These are phyloP conservation scores for Regulus satrapa DNA, from an alignment of 2,113 vertebrate species.

Conservation along the genomic window DNA sequence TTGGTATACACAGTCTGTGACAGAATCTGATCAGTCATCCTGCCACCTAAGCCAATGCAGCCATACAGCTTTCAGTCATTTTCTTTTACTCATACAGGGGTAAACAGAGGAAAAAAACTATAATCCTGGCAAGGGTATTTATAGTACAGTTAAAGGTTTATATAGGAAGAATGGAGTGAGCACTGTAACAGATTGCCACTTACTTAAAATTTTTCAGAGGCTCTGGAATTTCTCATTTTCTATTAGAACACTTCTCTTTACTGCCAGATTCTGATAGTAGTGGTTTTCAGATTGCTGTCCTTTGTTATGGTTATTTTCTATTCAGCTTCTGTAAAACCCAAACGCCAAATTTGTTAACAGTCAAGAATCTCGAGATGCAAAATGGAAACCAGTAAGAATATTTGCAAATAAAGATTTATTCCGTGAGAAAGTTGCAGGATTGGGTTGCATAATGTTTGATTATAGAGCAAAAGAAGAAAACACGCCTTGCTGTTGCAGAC, in stretches of 20 bases:
- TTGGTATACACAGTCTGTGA: background rate
- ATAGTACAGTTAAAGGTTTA: background rate
- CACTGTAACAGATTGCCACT: background rate
- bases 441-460: background rate
- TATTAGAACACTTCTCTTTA: background rate
- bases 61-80: background rate
- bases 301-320: background rate
- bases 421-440: background rate
- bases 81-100: background rate
- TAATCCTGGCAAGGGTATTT: background rate
- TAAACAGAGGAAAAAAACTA: background rate
- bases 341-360: background rate
- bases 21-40: background rate
- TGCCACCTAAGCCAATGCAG: background rate
- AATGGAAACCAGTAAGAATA: background rate
- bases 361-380: background rate
- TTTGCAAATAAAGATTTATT: background rate
- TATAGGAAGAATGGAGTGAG: background rate
- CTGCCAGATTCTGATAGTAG: background rate
- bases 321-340: background rate
- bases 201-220: background rate
- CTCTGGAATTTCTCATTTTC: background rate
- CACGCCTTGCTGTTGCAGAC: background rate
- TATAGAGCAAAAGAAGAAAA: background rate
- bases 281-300: background rate